phyloP scores from a whole-genome alignment of 2,888 invertebrate species.

The Oegoconia quadripuncta region DNA sequence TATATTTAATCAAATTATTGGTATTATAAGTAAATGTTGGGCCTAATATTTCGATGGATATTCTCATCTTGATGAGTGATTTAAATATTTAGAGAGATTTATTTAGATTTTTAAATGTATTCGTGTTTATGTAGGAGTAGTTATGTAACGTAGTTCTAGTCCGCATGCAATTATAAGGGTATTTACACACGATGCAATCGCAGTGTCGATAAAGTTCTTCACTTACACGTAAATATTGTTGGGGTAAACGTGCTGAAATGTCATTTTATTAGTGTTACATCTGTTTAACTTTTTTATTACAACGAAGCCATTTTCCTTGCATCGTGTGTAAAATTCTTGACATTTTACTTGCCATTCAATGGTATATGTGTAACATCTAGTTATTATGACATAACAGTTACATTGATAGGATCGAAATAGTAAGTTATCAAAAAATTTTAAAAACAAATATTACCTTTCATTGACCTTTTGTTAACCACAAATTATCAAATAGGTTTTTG shows the following conservation, averaged over 20 bases:
- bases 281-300: too few relatives aligned
- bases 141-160: constrained; percentile 34
- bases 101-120: constrained; percentile 24
- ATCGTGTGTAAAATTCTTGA: too few relatives aligned
- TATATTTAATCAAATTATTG: too few relatives aligned
- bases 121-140: constrained; percentile 34
- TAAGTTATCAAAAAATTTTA: too few relatives aligned
- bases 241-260: not conserved
- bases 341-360: too few relatives aligned
- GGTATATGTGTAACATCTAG: too few relatives aligned
- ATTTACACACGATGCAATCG: too few relatives aligned
- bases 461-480: not conserved
- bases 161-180: not conserved
- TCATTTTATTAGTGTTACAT: too few relatives aligned
- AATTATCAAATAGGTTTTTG: not conserved
- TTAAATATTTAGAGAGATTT: constrained; percentile 26
- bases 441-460: not conserved
- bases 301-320: too few relatives aligned
- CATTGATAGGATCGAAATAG: too few relatives aligned
- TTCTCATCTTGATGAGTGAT: constrained; percentile 29
- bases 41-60: constrained; percentile 21
- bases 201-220: too few relatives aligned
- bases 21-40: constrained; percentile 15
- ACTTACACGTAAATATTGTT: not conserved
- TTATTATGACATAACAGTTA: too few relatives aligned